Evolutionary conservation across 2,888 invertebrate species (phyloP), one percentile per base, ranked within the genome.

Genomic region (Colostygia pectinataria): DNA sequence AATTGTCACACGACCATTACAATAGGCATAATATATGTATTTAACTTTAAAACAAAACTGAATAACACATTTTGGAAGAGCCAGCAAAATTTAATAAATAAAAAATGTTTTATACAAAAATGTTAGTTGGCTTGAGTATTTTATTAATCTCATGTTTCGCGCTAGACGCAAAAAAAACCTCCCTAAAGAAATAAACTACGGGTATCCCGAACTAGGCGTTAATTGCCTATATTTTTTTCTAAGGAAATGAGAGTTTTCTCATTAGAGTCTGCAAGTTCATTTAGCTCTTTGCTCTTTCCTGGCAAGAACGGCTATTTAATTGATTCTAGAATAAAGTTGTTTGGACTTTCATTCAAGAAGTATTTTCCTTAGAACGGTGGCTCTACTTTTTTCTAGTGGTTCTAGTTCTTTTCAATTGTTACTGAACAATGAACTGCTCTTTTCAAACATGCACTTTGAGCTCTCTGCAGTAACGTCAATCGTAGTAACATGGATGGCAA

Each of bases 221-320:
- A 78, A 79, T 80, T 76, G 73, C 67, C 61, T 49, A 53, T 59
- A 70, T 78, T 77, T 75, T 68, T 57, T 63, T 50, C 53, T 59
- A 55, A 66, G 44, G 65, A 75, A 82, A 77, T 77, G 64, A 66
- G 77, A 82, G 68, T 83, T 83, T 83, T 81, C 83, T 80, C 79
- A 77, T 81, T 82, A 83, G 68, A 71, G 68, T 59, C 67, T 60
- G 80, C 68, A 81, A 83, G 80, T 83, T 80, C 77, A 76, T 80
- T 83, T 80, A 76, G 71, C 61, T 68, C 63, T 66, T 61, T 57
- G 65, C 55, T 59, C 56, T 63, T 54, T 45, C 20, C 55, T 53
- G 45, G 52, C 48, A 57, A 64, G 63, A 62, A 59, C 43, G 55
- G 49, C 37, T 20, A 6, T 59, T 57, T 69, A 74, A 74, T 74